Percentiles rank a stretch among this genome's conserved stretches.
These are phyloP conservation scores for Panagrolaimus sp. DNA, from an alignment of 1,140 invertebrate genomes.

Conservation along the genomic window DNA sequence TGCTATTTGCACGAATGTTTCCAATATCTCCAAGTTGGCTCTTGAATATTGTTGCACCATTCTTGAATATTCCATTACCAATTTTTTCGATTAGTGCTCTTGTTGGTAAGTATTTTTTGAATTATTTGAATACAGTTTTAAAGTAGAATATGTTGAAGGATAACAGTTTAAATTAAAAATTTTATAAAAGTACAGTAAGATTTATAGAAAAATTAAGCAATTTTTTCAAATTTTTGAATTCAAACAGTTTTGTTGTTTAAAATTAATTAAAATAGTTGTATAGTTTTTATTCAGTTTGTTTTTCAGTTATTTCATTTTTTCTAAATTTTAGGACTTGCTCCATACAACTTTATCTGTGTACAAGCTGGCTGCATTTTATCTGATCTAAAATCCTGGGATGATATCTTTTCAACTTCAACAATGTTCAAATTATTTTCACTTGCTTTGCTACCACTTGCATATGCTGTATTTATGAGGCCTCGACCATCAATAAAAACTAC, in stretches of 20 bases:
- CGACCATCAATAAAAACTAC: not conserved
- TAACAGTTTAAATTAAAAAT: too few relatives aligned
- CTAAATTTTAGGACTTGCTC: slow-evolving; percentile 65
- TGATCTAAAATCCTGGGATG: slow-evolving; percentile 64
- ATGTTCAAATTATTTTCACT: slow-evolving; percentile 63
- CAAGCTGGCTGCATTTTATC: slow-evolving; percentile 66
- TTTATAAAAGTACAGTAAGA: too few relatives aligned
- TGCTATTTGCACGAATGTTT: slow-evolving; percentile 68
- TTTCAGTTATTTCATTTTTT: not conserved
- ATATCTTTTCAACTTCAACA: slow-evolving; percentile 64
- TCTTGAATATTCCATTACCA: slow-evolving; percentile 66
- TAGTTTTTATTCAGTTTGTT: slow-evolving; percentile 3
- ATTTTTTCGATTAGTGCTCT: slow-evolving; percentile 67
- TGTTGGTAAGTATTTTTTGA: slow-evolving; percentile 62
- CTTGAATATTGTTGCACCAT: slow-evolving; percentile 67
- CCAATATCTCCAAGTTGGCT: slow-evolving; percentile 71
- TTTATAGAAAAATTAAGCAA: too few relatives aligned
- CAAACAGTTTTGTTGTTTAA: too few relatives aligned
- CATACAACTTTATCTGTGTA: slow-evolving; percentile 69
- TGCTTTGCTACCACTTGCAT: slow-evolving; percentile 62
- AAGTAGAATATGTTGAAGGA: not conserved
- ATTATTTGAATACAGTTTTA: not conserved
- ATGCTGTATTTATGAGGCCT: slow-evolving; percentile 53
- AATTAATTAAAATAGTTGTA: too few relatives aligned
- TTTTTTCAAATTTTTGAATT: too few relatives aligned